A percentile compares a stretch with the other conserved stretches of the same genome.
These are phyloP conservation scores for Solea senegalensis DNA, from an alignment of 2,113 vertebrate genomes.

Conservation along the genomic window DNA sequence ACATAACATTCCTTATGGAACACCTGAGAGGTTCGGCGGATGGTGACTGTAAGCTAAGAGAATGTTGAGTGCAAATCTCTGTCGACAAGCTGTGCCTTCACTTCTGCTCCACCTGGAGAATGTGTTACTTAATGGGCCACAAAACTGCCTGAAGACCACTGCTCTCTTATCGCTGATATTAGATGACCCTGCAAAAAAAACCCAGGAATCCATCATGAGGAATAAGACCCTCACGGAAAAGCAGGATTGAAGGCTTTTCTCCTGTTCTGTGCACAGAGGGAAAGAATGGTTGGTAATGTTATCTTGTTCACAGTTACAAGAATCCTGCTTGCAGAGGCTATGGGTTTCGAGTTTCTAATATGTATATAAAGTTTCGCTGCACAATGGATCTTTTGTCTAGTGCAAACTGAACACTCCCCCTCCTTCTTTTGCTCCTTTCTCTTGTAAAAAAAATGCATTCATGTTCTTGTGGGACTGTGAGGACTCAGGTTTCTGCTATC, in stretches of 20 bases:
- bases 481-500: conserved; percentile 87
- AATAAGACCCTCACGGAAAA: conserved; percentile 75
- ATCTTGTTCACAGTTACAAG: conserved; percentile 89
- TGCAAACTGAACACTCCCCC: conserved; percentile 82
- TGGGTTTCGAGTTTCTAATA: conserved; percentile 87
- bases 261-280: conserved; percentile 67
- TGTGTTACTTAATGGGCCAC: conserved; percentile 78
- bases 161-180: conserved; percentile 77
- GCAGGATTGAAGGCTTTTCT: conserved; percentile 75
- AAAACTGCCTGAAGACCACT: conserved; percentile 74
- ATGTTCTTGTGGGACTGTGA: conserved; percentile 79
- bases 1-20: conserved; percentile 65
- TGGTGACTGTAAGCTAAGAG: conserved; percentile 65
- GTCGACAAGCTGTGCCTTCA: conserved; percentile 67
- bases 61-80: conserved; percentile 76
- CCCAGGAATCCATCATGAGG: conserved; percentile 75
- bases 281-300: conserved; percentile 84
- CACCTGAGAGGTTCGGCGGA: conserved; percentile 71
- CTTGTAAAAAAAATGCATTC: conserved; percentile 84
- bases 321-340: conserved; percentile 80
- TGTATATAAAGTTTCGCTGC: conserved; percentile 88
- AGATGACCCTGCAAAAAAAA: conserved; percentile 76
- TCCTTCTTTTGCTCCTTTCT: conserved; percentile 78
- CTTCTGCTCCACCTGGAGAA: conserved; percentile 73
- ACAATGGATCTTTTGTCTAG: conserved; percentile 85